These are phyloP conservation scores for Onthophagus taurus DNA, from an alignment of 1,140 invertebrate species.

Conservation along the genomic window DNA sequence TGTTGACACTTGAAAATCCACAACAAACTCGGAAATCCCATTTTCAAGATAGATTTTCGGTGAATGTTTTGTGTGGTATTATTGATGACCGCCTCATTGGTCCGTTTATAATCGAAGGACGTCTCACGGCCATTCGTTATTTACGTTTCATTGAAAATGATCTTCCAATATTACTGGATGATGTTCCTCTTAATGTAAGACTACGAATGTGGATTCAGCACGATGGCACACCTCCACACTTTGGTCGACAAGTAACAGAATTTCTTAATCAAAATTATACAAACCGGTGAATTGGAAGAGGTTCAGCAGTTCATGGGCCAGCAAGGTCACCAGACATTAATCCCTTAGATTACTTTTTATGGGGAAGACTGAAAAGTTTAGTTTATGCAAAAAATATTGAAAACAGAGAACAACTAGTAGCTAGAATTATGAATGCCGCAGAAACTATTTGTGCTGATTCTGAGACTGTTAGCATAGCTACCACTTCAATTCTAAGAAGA, in stretches of 20 bases:
- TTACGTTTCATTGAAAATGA: slow-evolving; percentile 9
- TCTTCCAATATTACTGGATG: slow-evolving; percentile 9
- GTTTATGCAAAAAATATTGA: too few relatives aligned
- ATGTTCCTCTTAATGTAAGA: slow-evolving; percentile 9
- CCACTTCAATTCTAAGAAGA: too few relatives aligned
- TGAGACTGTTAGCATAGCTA: too few relatives aligned
- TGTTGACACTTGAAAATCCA: slow-evolving; percentile 5
- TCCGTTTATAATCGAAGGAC: slow-evolving; percentile 2
- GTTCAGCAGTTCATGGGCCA: slow-evolving; percentile 1
- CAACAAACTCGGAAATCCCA: slow-evolving; percentile 4
- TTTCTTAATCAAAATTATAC: slow-evolving; percentile 9
- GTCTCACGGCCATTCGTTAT: slow-evolving; percentile 7
- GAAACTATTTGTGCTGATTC: too few relatives aligned
- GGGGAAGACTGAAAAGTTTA: too few relatives aligned
- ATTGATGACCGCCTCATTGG: slow-evolving; percentile 6
- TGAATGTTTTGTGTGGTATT: slow-evolving; percentile 9
- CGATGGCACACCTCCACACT: slow-evolving; percentile 9
- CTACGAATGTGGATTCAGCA: slow-evolving; percentile 8
- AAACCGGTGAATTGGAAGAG: slow-evolving; percentile 9
- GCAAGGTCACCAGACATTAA: slow-evolving; percentile 4
- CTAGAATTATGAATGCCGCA: too few relatives aligned
- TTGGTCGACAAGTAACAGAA: slow-evolving; percentile 4
- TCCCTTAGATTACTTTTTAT: slow-evolving; percentile 2
- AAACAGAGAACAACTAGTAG: too few relatives aligned
- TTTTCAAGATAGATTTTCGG: too few relatives aligned